phyloP scores from a whole-genome alignment of 1,140 invertebrate species.

The Maconellicoccus hirsutus region DNA sequence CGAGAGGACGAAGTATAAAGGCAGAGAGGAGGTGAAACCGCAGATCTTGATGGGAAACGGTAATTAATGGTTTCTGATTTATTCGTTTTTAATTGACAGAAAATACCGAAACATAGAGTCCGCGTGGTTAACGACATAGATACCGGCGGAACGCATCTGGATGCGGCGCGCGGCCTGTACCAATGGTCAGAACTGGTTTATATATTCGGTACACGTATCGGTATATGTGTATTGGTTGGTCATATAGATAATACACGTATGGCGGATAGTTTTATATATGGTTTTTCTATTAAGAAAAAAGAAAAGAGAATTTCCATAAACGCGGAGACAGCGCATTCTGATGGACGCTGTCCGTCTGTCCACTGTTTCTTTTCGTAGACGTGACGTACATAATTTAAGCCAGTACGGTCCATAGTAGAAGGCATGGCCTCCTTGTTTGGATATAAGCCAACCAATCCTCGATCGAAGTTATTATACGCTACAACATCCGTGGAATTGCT shows the following conservation, averaged over 20 bases:
- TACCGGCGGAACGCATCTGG: no score
- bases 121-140: not conserved
- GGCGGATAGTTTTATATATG: not conserved
- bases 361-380: not conserved
- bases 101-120: not conserved
- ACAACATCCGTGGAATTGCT: conserved; percentile 11
- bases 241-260: conserved; percentile 12
- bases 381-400: conserved; percentile 22
- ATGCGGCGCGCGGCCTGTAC: not conserved
- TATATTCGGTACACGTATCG: conserved; percentile 7
- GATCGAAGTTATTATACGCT: conserved; percentile 8
- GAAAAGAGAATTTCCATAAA: conserved; percentile 10
- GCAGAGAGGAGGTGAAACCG: not conserved
- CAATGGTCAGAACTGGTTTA: conserved; percentile 14
- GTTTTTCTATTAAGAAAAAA: conserved; percentile 5
- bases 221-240: not conserved
- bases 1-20: not conserved
- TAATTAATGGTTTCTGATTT: not conserved
- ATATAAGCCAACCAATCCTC: conserved; percentile 13
- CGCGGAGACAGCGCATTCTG: conserved; percentile 21
- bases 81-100: conserved; percentile 20
- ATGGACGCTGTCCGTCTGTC: conserved; percentile 19
- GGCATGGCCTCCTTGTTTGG: conserved; percentile 20
- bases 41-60: not conserved
- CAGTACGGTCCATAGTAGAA: conserved; percentile 7